These are phyloP conservation scores for Frankliniella intonsa DNA, from an alignment of 2,888 invertebrate species.

Conservation along the genomic window DNA sequence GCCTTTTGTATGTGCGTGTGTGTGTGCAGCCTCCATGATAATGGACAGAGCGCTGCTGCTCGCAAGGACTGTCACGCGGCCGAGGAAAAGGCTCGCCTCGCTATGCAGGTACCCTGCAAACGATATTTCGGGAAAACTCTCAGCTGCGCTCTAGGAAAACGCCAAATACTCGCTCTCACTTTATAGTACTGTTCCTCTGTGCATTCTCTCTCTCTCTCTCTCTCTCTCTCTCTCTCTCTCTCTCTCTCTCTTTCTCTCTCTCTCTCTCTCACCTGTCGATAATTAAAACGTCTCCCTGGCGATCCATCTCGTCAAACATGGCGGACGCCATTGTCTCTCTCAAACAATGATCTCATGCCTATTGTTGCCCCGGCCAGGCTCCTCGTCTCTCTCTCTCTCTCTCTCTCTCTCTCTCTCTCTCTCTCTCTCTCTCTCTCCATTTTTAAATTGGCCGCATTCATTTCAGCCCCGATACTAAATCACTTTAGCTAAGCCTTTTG, in stretches of 20 bases:
- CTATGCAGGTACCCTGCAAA: too few species aligned
- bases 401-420: neutral
- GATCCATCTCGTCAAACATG: neutral
- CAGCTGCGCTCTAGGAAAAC: too few species aligned
- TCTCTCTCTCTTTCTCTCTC: neutral
- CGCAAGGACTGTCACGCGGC: too few species aligned
- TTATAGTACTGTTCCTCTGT: too few species aligned
- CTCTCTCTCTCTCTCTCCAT: neutral
- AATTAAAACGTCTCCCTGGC: constrained; percentile 2
- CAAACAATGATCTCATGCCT: constrained; percentile 23
- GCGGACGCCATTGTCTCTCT: constrained; percentile 11
- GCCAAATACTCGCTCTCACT: neutral
- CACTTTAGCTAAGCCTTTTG: constrained; percentile 26
- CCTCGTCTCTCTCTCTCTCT: neutral
- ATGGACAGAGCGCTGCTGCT: too few species aligned
- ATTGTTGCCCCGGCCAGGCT: constrained; percentile 2
- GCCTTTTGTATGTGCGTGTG: too few species aligned
- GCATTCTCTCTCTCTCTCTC: constrained; percentile 1
- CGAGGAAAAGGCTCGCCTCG: too few species aligned
- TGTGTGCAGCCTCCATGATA: too few species aligned
- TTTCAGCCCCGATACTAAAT: constrained; percentile 19
- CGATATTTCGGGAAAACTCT: too few species aligned
- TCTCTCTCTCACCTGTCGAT: neutral
- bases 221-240: constrained; percentile 1
- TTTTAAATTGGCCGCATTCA: neutral